Conservation (phyloP, 2,113 vertebrate genomes). For the Herpetotheres cachinnans region DNA sequence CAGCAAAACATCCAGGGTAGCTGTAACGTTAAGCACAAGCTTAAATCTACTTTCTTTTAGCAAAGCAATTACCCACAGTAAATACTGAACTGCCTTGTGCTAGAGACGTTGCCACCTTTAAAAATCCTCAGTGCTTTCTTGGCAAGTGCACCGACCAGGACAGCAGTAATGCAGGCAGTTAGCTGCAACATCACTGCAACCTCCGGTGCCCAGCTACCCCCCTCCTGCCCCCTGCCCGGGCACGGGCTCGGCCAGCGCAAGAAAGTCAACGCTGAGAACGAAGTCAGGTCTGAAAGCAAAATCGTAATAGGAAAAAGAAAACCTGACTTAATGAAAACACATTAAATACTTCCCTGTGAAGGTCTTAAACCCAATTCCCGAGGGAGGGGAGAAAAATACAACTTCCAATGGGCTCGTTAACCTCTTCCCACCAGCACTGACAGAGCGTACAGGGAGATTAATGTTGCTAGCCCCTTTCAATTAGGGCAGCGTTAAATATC, state of each 20-base stretch:
- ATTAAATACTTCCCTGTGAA: constrained; percentile 44
- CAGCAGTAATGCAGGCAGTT: not conserved
- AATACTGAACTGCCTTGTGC: rapidly evolving
- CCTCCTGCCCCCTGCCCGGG: rapidly evolving
- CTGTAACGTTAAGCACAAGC: not conserved
- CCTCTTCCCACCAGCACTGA: not conserved
- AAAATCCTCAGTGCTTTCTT: not conserved
- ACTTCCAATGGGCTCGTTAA: not conserved
- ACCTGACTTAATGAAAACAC: not conserved
- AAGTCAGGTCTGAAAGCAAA: not conserved
- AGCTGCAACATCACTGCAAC: not conserved
- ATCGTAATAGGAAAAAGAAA: not conserved
- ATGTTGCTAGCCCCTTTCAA: not conserved
- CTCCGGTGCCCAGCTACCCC: not conserved
- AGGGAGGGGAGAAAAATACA: not conserved
- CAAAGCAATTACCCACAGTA: not conserved
- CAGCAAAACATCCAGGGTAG: not conserved
- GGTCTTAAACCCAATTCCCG: not conserved
- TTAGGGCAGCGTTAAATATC: not conserved
- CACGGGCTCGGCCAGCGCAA: not conserved
- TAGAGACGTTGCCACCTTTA: not conserved
- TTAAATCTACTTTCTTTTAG: not conserved
- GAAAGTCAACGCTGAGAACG: not conserved
- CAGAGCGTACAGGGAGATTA: not conserved
- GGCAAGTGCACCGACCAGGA: rapidly evolving